These are phyloP conservation scores for Hydraecia micacea DNA, from an alignment of 2,888 invertebrate species.

Conservation along the genomic window DNA sequence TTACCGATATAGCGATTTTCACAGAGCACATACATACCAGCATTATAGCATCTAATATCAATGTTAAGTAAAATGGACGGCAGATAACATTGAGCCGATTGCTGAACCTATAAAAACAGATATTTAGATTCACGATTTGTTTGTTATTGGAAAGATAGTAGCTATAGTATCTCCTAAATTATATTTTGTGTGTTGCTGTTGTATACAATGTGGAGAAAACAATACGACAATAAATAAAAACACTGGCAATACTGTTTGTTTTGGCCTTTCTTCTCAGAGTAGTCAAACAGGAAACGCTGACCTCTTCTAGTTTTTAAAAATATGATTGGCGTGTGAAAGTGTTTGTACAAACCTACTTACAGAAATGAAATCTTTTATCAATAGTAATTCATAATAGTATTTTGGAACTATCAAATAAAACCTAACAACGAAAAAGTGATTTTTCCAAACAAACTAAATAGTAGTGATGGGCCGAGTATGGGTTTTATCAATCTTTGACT, in stretches of 20 bases:
- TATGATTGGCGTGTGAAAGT: too few species aligned
- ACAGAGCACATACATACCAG: constrained; percentile 86
- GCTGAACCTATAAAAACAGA: constrained; percentile 77
- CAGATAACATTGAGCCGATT: constrained; percentile 83
- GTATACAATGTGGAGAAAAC: background rate
- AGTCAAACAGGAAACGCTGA: background rate
- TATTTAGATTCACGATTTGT: constrained; percentile 24
- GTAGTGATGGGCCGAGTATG: too few species aligned
- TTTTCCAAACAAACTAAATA: too few species aligned
- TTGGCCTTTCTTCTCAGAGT: background rate
- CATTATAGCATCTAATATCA: constrained; percentile 82
- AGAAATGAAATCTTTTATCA: too few species aligned
- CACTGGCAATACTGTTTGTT: background rate
- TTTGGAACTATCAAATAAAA: background rate
- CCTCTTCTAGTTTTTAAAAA: too few species aligned
- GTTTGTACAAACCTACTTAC: too few species aligned
- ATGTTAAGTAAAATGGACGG: constrained; percentile 81
- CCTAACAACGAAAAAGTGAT: too few species aligned
- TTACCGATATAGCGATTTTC: constrained; percentile 86
- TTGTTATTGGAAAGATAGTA: constrained; percentile 10
- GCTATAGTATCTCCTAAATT: background rate
- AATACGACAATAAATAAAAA: background rate
- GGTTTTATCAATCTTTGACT: too few species aligned
- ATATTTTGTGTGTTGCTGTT: background rate
- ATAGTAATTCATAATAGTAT: too few species aligned